Evolutionary conservation across 1,140 invertebrate genomes (phyloP).

Genomic region (Steinernema feltiae): DNA sequence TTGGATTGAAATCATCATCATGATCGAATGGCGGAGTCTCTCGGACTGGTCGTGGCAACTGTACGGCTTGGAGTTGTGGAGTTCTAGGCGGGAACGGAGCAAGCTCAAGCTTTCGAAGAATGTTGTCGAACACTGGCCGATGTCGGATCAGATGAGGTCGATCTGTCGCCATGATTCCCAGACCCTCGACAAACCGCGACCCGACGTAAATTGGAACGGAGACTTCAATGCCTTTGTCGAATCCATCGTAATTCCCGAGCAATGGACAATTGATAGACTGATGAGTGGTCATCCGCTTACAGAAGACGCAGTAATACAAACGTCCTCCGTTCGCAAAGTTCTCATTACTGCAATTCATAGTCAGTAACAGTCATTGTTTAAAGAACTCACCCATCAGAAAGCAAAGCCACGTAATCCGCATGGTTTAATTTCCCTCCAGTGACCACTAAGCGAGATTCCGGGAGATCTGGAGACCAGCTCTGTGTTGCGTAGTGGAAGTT

Average conservation of each 20-base stretch:
- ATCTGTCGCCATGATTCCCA: not conserved
- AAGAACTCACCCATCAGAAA: too few species aligned
- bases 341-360: too few species aligned
- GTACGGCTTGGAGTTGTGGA: not conserved
- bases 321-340: too few species aligned
- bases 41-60: not conserved
- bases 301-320: not conserved
- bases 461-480: too few species aligned
- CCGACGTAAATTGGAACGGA: not conserved
- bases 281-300: too few species aligned
- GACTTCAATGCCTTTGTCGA: not conserved
- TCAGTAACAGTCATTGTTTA: too few species aligned
- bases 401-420: not conserved
- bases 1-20: not conserved
- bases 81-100: not conserved
- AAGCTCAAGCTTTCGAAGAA: not conserved
- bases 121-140: not conserved
- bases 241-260: not conserved
- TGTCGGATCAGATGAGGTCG: not conserved
- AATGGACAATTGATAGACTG: too few species aligned
- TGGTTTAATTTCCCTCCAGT: not conserved
- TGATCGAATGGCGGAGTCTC: not conserved
- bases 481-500: too few species aligned
- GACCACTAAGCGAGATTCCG: too few species aligned
- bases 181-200: not conserved